phyloP scores from a whole-genome alignment of 1,140 invertebrate genomes.

The Drosophila repleta region DNA sequence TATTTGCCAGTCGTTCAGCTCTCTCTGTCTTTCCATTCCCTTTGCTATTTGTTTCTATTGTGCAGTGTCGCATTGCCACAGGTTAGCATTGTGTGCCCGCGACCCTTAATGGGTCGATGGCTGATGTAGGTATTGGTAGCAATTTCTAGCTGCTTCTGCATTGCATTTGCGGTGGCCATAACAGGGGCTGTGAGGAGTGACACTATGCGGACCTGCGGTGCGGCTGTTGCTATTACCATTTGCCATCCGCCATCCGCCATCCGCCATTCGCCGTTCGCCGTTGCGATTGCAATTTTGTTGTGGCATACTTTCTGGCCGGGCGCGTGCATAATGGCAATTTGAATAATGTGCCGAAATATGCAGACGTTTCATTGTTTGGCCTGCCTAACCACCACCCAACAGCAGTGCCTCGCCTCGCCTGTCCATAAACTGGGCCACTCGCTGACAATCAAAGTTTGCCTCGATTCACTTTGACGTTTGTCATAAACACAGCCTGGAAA shows the following conservation, averaged over 20 bases:
- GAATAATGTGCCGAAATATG: conserved; percentile 80
- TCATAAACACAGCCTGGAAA: conserved; percentile 35
- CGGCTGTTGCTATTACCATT: conserved; percentile 40
- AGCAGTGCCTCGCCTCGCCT: no score
- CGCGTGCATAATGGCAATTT: conserved; percentile 80
- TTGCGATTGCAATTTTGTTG: conserved; percentile 36
- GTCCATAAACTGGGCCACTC: conserved; percentile 29
- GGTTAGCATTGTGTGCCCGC: neutral
- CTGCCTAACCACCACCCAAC: neutral
- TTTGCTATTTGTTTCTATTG: neutral
- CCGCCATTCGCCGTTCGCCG: neutral
- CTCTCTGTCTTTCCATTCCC: no score
- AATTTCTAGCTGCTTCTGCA: conserved; percentile 47
- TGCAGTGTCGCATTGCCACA: conserved; percentile 46
- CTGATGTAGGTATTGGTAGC: conserved; percentile 12
- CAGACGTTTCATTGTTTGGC: conserved; percentile 74
- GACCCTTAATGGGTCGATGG: conserved; percentile 12
- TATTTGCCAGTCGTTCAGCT: neutral
- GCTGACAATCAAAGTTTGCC: conserved; percentile 29
- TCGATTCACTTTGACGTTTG: conserved; percentile 28
- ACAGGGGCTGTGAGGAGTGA: conserved; percentile 21
- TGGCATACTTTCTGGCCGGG: conserved; percentile 53
- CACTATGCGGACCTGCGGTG: conserved; percentile 1
- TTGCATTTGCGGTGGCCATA: conserved; percentile 68
- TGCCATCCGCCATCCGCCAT: conserved; percentile 7